phyloP scores from a whole-genome alignment of 2,888 invertebrate species.

The Cosmia trapezina region DNA sequence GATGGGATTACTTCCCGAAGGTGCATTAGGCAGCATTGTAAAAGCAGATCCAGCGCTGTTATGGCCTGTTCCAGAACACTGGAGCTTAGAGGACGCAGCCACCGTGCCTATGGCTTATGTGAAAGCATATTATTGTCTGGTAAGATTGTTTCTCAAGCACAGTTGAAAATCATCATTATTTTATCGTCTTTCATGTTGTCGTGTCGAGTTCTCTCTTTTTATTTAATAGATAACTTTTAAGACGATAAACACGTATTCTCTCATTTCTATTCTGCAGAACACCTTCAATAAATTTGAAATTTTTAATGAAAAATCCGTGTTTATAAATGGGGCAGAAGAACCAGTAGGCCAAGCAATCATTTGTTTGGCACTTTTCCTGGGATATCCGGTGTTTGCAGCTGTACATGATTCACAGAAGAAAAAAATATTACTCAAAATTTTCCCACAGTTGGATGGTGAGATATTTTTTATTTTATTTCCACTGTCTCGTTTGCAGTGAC shows the following conservation, averaged over 20 bases:
- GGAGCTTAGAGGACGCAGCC: slow-evolving; percentile 93
- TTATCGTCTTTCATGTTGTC: not conserved
- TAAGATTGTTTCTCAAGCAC: slow-evolving; percentile 53
- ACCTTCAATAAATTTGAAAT: accelerated
- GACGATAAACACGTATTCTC: not conserved
- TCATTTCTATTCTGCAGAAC: slow-evolving; percentile 13
- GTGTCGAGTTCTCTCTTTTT: not conserved
- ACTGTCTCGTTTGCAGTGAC: not conserved
- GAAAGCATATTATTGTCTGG: slow-evolving; percentile 76
- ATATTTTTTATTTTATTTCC: not conserved
- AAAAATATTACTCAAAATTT: slow-evolving; percentile 67
- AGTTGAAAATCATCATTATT: not conserved
- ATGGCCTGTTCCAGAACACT: slow-evolving; percentile 93
- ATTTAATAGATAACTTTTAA: not conserved
- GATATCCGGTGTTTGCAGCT: slow-evolving; percentile 70
- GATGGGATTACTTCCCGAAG: slow-evolving; percentile 91
- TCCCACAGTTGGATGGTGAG: slow-evolving; percentile 74
- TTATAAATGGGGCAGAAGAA: slow-evolving; percentile 74
- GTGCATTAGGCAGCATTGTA: slow-evolving; percentile 90
- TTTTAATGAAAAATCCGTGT: slow-evolving; percentile 20
- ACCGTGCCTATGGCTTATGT: slow-evolving; percentile 93
- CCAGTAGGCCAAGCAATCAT: slow-evolving; percentile 78
- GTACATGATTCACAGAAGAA: slow-evolving; percentile 73
- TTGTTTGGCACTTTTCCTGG: slow-evolving; percentile 68
- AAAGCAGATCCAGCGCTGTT: slow-evolving; percentile 85